These are phyloP conservation scores for Proteles cristata DNA, from an alignment of 2,113 vertebrate genomes.

Conservation along the genomic window DNA sequence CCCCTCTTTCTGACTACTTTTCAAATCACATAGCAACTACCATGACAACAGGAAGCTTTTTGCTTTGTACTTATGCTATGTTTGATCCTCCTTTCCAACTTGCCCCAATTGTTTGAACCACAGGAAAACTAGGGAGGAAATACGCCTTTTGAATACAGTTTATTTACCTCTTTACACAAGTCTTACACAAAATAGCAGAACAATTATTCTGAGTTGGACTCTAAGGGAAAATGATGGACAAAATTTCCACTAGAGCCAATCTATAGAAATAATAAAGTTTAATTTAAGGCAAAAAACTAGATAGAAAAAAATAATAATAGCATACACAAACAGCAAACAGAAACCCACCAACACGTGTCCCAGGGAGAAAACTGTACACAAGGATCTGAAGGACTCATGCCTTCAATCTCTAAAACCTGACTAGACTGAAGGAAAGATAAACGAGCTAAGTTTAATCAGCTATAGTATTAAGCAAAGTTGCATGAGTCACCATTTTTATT, in stretches of 20 bases:
- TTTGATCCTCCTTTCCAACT: neutral
- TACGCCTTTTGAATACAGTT: neutral
- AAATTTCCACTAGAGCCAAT: constrained; percentile 8
- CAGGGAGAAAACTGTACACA: neutral
- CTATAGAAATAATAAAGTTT: neutral
- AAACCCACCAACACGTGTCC: neutral
- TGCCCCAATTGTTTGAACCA: neutral
- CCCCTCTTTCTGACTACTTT: neutral
- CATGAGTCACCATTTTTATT: constrained; percentile 65
- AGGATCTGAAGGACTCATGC: neutral
- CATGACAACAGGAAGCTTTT: neutral
- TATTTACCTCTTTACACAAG: constrained; percentile 46
- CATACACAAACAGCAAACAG: neutral
- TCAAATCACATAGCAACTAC: neutral
- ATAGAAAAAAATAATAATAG: neutral
- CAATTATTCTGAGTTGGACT: neutral
- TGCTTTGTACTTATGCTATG: neutral
- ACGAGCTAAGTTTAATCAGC: neutral
- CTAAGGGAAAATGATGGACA: neutral
- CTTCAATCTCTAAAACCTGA: neutral
- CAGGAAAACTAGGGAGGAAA: neutral
- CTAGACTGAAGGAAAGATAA: constrained; percentile 10
- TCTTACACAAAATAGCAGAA: neutral
- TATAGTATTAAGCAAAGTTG: constrained; percentile 18
- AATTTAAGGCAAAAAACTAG: neutral